Evolutionary conservation across 2,113 vertebrate genomes (phyloP), one percentile per base, ranked within the genome.

Genomic region (Microtus richardsoni): DNA sequence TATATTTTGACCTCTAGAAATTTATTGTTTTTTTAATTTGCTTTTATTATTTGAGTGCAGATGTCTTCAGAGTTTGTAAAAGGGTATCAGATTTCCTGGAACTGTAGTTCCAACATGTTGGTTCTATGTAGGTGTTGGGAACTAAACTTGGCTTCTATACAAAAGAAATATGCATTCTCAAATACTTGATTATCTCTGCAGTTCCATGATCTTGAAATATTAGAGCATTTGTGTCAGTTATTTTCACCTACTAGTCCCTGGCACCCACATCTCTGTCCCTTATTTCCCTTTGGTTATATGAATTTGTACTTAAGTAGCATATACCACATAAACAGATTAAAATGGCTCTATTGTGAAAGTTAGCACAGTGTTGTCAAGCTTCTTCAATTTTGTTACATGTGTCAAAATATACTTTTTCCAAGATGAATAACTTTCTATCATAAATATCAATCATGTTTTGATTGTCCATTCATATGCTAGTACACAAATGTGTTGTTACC

Each of bases 191-290:
- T 2, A 22, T 12, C 14, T 22, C 33, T 54, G 7, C 33, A 36
- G 4, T 54, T 17, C 33, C 19, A 36, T 54, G 49, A 21, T n/a
- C 49, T 64, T 58, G 41, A 1, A 22, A 77, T 89, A 58, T 21
- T 33, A 49, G 77, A 30, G 21, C 24, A 79, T n/a, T 12, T 54
- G 9, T 79, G 30, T 54, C 47, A 54, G 13, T 47, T 78, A 28
- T 6, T 13, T 49, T 19, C 7, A 19, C 17, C 3, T 13, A 2
- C 0, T 52, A 44, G 2, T 2, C 2, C 0, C 28, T 33, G 10
- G 54, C 4, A 77, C 30, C 9, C 2, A 49, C 3, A 5, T 62
- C 36, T 68, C 49, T 74, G 64, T 41, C 44, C 33, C 7, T 62
- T 14, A 73, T 64, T 91, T 66, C 3, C 1, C 30, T 30, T 33